These are phyloP conservation scores for Drosophila melanogaster DNA, from an alignment of 1,140 invertebrate species.

Conservation along the genomic window Release_6_plus_ISO1_MT NC_004354.4:18232501-18233000, in stretches of 20 bases:
- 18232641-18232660: not conserved
- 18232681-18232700: conserved; percentile 7
- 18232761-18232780: conserved; percentile 2
- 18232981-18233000: not conserved
- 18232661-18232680: conserved; percentile 12
- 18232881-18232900: not conserved
- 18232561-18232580: not conserved
- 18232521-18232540: no score
- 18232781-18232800: not conserved
- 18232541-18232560: not conserved
- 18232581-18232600: not conserved
- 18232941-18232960: conserved; percentile 8
- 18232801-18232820: not conserved
- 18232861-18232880: conserved; percentile 26
- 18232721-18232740: conserved; percentile 48
- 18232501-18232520: no score
- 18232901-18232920: not conserved
- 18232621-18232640: not conserved
- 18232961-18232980: not conserved
- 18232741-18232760: conserved; percentile 35
- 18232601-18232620: conserved; percentile 2
- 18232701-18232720: conserved; percentile 27
- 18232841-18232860: conserved; percentile 22
- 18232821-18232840: not conserved
- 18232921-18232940: conserved; percentile 43